A percentile compares a stretch with the other conserved stretches of the same genome.
Conservation (phyloP, 2,888 invertebrate species). For the Euzophera pinguis region DNA sequence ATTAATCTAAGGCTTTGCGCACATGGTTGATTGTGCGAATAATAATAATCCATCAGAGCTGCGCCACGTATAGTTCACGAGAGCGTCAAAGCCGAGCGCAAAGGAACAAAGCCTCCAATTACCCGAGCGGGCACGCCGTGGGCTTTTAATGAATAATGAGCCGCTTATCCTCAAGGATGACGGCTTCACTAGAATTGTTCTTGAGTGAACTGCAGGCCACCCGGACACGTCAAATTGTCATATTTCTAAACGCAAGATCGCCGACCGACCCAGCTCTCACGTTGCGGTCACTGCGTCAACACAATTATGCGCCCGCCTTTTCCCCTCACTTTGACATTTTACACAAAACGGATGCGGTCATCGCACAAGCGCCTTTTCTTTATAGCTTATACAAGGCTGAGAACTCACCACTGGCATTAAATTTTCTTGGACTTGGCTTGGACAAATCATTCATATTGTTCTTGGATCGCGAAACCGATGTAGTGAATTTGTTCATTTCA, state of each 20-base stretch:
- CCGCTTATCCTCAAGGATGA: conserved; percentile 70
- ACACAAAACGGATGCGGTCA: conserved; percentile 60
- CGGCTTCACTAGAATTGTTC: conserved; percentile 69
- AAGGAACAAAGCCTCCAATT: conserved; percentile 78
- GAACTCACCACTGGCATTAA: neutral
- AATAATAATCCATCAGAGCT: conserved; percentile 60
- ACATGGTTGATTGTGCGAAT: conserved; percentile 70
- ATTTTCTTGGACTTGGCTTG: conserved; percentile 12
- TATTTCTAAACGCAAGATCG: conserved; percentile 1
- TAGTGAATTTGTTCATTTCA: neutral
- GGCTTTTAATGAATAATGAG: conserved; percentile 79
- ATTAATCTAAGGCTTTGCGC: conserved; percentile 59
- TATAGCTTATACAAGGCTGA: conserved; percentile 20
- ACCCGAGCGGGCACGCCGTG: conserved; percentile 73
- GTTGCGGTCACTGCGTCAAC: conserved; percentile 60
- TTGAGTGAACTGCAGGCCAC: conserved; percentile 48
- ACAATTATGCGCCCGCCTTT: conserved; percentile 54
- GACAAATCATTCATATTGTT: conserved; percentile 6
- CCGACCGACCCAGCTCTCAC: conserved; percentile 9
- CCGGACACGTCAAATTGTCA: conserved; percentile 39
- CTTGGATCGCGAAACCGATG: neutral
- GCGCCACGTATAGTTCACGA: conserved; percentile 50
- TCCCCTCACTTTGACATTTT: conserved; percentile 69
- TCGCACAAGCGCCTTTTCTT: conserved; percentile 52
- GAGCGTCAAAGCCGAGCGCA: conserved; percentile 67